phyloP scores from a whole-genome alignment of 2,797 vertebrate species.

The Crypturellus tataupa region DNA sequence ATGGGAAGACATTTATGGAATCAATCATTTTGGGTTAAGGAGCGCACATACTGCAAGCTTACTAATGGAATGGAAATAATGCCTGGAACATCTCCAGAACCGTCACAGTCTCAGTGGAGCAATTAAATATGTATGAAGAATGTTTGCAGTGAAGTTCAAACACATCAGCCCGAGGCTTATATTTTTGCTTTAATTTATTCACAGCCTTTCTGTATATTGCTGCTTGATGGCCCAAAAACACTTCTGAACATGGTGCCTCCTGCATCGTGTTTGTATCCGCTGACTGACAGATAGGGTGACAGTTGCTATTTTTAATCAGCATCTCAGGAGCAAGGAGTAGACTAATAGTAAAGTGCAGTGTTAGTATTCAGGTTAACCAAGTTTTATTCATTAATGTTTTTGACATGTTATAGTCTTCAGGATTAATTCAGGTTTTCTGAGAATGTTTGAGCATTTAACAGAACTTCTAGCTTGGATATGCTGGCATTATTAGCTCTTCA shows the following conservation, averaged over 20 bases:
- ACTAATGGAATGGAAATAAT: conserved; percentile 85
- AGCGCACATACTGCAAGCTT: conserved; percentile 74
- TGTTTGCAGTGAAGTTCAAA: conserved; percentile 83
- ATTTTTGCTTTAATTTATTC: conserved; percentile 83
- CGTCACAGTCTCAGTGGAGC: conserved; percentile 77
- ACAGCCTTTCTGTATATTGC: conserved; percentile 63
- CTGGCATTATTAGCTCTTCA: not conserved
- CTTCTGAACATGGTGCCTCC: not conserved
- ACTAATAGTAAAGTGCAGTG: not conserved
- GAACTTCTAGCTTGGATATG: not conserved
- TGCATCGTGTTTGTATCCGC: conserved; percentile 1
- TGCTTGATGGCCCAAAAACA: conserved; percentile 64
- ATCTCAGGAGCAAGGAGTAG: conserved; percentile 42
- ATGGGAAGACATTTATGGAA: conserved; percentile 80
- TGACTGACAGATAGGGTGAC: conserved; percentile 62
- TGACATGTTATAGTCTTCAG: not conserved
- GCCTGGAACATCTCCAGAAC: conserved; percentile 80
- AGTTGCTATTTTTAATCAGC: conserved; percentile 73
- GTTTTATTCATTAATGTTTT: conserved; percentile 58
- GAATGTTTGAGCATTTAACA: conserved; percentile 20
- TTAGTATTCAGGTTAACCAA: conserved; percentile 24
- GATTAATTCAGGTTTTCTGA: conserved; percentile 35
- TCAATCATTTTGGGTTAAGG: conserved; percentile 83
- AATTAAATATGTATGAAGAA: conserved; percentile 85
- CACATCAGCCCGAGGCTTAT: conserved; percentile 75